Conservation (phyloP, 2,797 vertebrate species). For the Lacerta bilineata region DNA sequence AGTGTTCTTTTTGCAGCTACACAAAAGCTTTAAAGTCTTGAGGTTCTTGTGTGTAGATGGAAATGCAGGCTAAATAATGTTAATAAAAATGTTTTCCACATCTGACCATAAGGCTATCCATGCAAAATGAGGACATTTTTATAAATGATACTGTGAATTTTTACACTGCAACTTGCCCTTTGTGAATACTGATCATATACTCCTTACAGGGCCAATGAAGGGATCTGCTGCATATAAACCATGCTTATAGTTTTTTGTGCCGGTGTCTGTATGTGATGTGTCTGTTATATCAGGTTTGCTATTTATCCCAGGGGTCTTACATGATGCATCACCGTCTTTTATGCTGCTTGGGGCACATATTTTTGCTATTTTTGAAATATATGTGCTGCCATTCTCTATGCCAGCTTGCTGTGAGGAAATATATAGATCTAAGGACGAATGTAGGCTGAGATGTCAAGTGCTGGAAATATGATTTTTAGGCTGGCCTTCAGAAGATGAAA, state of each 20-base stretch:
- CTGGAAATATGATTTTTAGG: not conserved
- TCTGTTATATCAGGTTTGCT: not conserved
- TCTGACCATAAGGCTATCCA: fast-evolving
- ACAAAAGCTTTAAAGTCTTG: not conserved
- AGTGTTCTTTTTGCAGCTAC: not conserved
- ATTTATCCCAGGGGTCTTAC: not conserved
- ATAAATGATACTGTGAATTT: not conserved
- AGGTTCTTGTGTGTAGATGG: not conserved
- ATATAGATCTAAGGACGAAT: not conserved
- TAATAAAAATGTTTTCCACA: not conserved
- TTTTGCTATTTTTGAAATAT: not conserved
- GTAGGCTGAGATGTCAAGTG: not conserved
- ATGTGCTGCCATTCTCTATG: not conserved
- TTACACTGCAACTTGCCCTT: not conserved
- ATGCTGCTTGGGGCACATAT: not conserved
- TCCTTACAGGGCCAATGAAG: not conserved
- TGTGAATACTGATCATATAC: not conserved
- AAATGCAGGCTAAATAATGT: not conserved
- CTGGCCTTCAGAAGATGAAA: not conserved
- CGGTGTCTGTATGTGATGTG: not conserved
- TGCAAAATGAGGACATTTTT: not conserved
- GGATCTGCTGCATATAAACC: not conserved
- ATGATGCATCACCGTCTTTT: not conserved
- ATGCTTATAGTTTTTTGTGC: not conserved
- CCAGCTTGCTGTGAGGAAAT: not conserved